Evolutionary conservation across 1,140 invertebrate species (phyloP), one percentile per base, ranked within the genome.

Genomic region (Holotrichia oblita): DNA sequence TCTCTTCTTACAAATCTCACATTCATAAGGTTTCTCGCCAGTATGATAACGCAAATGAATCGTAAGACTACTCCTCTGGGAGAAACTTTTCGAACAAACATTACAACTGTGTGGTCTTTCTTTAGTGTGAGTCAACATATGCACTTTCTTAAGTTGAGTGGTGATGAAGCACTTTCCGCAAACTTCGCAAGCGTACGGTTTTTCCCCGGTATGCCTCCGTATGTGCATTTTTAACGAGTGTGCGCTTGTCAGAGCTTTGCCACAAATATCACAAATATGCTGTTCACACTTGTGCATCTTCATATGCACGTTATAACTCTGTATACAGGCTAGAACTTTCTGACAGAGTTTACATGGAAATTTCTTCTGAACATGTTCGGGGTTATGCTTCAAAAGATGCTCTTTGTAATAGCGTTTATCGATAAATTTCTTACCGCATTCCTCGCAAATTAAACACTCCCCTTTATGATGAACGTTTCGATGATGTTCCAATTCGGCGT

Each of bases 71-170:
- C 64, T 41, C 12, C 86, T 74, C 74, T 89, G 88, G 0, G 86
- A 87, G 80, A 91, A 91, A 75, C 88, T 55, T 76, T 90, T 90
- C 8, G 89, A 88, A 77, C 91, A 92, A 80, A 87, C 89, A 77
- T 90, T 88, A 78, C 90, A 91, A 0, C 87, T 84, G 81, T 89
- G 89, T 0, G 89, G 89, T 73, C 89, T 86, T 24, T 86, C 87
- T 9, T 81, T 82, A 17, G 83, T 82, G 75, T 85, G 84, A 3
- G 79, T 83, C 6, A 27, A 9, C 8, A 22, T 27, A n/a, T 76
- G 74, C 12, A 9, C n/a, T 8, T 6, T 55, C 22, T 48, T 8
- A 6, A 12, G 4, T 9, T 14, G 72, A 20, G 42, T 80, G 3
- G 61, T 79, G n/a, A 55, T 55, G 42, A 82, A 82, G 78, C 81